Percentiles rank a stretch among this genome's conserved stretches.
Conservation (phyloP, 2,797 vertebrate genomes). For the Amblyraja radiata region DNA sequence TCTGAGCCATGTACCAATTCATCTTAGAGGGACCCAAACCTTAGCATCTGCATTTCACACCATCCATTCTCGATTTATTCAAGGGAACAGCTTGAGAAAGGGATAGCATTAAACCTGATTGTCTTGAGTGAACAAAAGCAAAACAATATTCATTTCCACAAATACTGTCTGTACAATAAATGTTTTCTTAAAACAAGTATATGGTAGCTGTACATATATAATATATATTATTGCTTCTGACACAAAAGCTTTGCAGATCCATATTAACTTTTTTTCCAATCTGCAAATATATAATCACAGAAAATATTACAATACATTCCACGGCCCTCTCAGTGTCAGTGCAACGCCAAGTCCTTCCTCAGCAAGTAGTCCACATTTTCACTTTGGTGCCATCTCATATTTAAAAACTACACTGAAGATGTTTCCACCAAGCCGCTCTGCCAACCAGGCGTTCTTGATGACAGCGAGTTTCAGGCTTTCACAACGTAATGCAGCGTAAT, state of each 20-base stretch:
- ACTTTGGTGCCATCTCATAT: conserved; percentile 74
- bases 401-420: conserved; percentile 98
- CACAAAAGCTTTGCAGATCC: conserved; percentile 34
- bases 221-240: conserved; percentile 39
- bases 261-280: conserved; percentile 8
- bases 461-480: conserved; percentile 96
- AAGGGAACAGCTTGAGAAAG: conserved; percentile 2
- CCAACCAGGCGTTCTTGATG: conserved; percentile 95
- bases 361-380: conserved; percentile 41
- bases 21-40: background rate
- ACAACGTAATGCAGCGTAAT: conserved; percentile 76
- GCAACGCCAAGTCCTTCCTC: conserved; percentile 48
- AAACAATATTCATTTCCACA: conserved; percentile 6
- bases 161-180: conserved; percentile 35
- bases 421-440: conserved; percentile 84
- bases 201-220: conserved; percentile 37
- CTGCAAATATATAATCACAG: conserved; percentile 27
- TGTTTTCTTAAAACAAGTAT: conserved; percentile 21
- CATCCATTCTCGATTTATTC: background rate
- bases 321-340: conserved; percentile 6
- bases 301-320: conserved; percentile 32
- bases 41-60: background rate
- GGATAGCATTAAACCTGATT: conserved; percentile 20
- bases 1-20: background rate
- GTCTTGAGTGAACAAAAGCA: conserved; percentile 24